A percentile compares a stretch with the other conserved stretches of the same genome.
phyloP scores from a whole-genome alignment of 2,888 invertebrate species.

The Sipha maydis region DNA sequence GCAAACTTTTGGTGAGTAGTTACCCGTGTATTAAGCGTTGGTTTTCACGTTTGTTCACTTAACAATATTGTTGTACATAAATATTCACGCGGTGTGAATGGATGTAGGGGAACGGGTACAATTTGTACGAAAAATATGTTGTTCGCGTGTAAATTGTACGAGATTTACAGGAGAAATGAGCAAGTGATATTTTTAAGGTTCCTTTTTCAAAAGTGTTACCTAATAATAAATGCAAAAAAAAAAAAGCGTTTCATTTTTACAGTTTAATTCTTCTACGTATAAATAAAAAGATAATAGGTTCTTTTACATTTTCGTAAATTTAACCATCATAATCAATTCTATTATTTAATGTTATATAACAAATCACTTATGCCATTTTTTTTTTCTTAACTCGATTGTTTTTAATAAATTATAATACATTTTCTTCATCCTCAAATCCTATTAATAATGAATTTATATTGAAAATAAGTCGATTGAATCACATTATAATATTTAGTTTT shows the following conservation, averaged over 20 bases:
- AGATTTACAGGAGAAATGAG: not conserved
- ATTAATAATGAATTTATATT: too few relatives aligned
- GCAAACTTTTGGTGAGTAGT: not conserved
- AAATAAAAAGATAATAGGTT: not conserved
- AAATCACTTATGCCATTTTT: not conserved
- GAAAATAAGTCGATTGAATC: too few relatives aligned
- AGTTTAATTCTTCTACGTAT: not conserved
- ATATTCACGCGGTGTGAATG: too few relatives aligned
- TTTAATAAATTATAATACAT: not conserved
- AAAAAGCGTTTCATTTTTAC: not conserved
- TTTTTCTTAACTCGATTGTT: not conserved
- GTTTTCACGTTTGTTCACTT: too few relatives aligned
- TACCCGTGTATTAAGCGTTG: too few relatives aligned
- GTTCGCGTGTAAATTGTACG: not conserved
- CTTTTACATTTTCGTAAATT: not conserved
- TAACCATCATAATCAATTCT: not conserved
- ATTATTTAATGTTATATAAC: not conserved
- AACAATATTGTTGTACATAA: too few relatives aligned
- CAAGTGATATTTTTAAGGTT: not conserved
- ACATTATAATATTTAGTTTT: too few relatives aligned
- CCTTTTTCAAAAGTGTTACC: not conserved
- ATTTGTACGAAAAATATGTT: not conserved
- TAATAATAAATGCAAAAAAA: not conserved
- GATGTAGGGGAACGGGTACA: not conserved
- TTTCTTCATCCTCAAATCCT: not conserved